These are phyloP conservation scores for Rhinopithecus roxellana DNA, from an alignment of 2,113 vertebrate genomes.

Conservation along the genomic window DNA sequence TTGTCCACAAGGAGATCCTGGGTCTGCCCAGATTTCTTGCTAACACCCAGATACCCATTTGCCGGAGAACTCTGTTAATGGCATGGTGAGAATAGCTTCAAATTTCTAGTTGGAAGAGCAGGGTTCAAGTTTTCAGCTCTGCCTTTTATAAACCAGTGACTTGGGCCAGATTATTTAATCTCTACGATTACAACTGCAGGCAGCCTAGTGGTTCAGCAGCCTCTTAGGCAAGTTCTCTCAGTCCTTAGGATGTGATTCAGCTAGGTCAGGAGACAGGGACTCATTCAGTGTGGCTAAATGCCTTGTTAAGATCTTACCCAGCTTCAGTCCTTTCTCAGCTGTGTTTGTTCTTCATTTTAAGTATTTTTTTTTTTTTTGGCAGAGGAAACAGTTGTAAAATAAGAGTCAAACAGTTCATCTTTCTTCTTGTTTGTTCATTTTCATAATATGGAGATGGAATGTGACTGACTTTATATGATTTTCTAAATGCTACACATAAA, in stretches of 20 bases:
- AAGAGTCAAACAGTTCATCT: constrained; percentile 27
- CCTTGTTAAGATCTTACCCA: constrained; percentile 18
- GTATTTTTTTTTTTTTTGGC: background rate
- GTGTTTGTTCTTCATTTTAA: constrained; percentile 17
- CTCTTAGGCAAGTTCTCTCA: background rate
- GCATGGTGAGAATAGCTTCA: constrained; percentile 14
- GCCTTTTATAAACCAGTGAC: constrained; percentile 22
- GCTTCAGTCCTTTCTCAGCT: background rate
- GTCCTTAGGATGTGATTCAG: background rate
- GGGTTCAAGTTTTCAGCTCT: background rate
- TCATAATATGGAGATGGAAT: constrained; percentile 48
- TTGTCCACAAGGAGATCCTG: background rate
- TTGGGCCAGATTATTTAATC: constrained; percentile 31
- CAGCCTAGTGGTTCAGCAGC: background rate
- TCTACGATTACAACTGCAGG: background rate
- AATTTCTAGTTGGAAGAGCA: background rate
- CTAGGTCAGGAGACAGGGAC: background rate
- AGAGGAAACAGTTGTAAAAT: constrained; percentile 29
- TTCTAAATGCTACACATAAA: background rate
- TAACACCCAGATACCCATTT: background rate
- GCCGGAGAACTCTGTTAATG: background rate
- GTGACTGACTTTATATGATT: constrained; percentile 31
- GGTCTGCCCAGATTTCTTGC: background rate
- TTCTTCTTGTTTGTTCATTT: constrained; percentile 46
- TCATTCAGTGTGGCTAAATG: background rate